Conservation (phyloP, 2,797 vertebrate genomes). For the Moxostoma hubbsi region DNA sequence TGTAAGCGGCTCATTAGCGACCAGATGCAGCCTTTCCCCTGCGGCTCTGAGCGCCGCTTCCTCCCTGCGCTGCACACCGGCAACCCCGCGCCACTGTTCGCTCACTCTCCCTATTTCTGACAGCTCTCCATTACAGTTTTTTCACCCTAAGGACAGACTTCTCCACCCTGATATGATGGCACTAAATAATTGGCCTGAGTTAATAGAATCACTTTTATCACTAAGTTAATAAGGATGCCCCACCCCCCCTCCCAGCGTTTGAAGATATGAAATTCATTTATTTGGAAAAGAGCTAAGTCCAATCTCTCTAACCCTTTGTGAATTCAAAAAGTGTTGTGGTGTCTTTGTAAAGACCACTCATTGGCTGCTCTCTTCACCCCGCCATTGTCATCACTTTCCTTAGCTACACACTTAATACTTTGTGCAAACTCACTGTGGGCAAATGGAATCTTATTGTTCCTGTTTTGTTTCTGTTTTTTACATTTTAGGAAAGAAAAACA, state of each 20-base stretch:
- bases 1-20: constrained; percentile 78
- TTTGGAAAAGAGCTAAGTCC: neutral
- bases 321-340: neutral
- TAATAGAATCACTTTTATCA: constrained; percentile 13
- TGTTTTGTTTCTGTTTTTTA: too few species aligned
- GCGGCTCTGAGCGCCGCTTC: constrained; percentile 65
- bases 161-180: constrained; percentile 21
- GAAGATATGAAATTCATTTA: constrained; percentile 29
- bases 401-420: too few species aligned
- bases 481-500: too few species aligned
- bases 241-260: constrained; percentile 25
- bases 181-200: constrained; percentile 26
- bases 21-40: constrained; percentile 66
- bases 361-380: too few species aligned
- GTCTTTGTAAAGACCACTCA: too few species aligned
- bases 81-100: constrained; percentile 41
- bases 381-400: neutral
- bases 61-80: constrained; percentile 50
- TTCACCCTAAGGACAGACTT: neutral
- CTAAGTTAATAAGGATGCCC: constrained; percentile 23
- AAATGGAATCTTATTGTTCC: too few species aligned
- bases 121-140: constrained; percentile 24
- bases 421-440: too few species aligned
- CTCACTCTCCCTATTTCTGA: constrained; percentile 38
- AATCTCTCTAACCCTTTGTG: neutral